Evolutionary conservation across 2,888 invertebrate species (phyloP).

Genomic region (Digitonthophagus gazella): DNA sequence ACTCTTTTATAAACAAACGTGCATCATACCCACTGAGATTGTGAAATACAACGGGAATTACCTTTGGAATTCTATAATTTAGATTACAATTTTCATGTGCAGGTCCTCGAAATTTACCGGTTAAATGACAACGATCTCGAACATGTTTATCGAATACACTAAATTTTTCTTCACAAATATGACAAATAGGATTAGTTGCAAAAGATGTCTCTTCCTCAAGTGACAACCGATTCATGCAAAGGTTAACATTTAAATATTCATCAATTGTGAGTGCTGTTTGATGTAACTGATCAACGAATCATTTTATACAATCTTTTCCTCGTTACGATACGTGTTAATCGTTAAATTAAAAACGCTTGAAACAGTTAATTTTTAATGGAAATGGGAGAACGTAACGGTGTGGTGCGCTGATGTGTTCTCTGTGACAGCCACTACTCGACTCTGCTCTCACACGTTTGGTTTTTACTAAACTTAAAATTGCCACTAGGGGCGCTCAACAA

Average conservation of each 20-base stretch:
- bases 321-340: too few relatives aligned
- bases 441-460: too few relatives aligned
- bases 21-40: background rate
- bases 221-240: conserved; percentile 19
- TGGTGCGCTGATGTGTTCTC: too few relatives aligned
- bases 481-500: too few relatives aligned
- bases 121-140: conserved; percentile 34
- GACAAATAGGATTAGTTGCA: conserved; percentile 22
- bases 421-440: too few relatives aligned
- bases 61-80: background rate
- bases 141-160: conserved; percentile 33
- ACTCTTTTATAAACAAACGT: conserved; percentile 18
- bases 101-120: too few relatives aligned
- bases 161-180: conserved; percentile 35
- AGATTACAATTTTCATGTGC: background rate
- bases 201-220: conserved; percentile 2
- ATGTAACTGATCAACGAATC: conserved; percentile 20
- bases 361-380: too few relatives aligned
- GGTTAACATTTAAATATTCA: conserved; percentile 7
- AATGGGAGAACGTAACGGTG: too few relatives aligned
- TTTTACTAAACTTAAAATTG: too few relatives aligned
- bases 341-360: too few relatives aligned
- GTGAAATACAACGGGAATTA: background rate
- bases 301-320: conserved; percentile 24
- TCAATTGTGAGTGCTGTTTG: conserved; percentile 20